These are phyloP conservation scores for Drosophila infuscata DNA, from an alignment of 2,888 invertebrate genomes.

Conservation along the genomic window DNA sequence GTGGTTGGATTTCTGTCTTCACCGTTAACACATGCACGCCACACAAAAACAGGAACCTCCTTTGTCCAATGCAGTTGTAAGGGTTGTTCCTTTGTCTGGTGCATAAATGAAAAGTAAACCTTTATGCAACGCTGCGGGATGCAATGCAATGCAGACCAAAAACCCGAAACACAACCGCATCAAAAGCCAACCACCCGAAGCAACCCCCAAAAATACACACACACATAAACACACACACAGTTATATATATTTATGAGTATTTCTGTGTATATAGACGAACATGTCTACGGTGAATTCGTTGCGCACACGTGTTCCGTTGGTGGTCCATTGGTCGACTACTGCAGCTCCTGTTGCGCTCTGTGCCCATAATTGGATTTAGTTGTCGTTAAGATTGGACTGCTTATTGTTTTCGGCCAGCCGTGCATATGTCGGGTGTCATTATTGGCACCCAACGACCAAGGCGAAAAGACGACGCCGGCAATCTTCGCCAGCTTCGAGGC, in stretches of 20 bases:
- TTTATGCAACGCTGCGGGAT: constrained; percentile 71
- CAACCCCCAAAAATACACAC: constrained; percentile 9
- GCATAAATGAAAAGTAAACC: constrained; percentile 73
- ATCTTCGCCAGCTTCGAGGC: constrained; percentile 39
- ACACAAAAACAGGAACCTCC: constrained; percentile 15
- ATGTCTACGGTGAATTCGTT: constrained; percentile 56
- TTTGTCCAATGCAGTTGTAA: constrained; percentile 62
- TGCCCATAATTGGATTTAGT: constrained; percentile 77
- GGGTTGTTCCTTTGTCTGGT: constrained; percentile 69
- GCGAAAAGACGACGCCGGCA: constrained; percentile 30
- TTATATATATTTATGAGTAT: background rate
- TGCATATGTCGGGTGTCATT: constrained; percentile 72
- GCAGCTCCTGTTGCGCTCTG: constrained; percentile 63
- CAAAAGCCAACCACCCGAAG: constrained; percentile 31
- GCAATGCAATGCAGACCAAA: constrained; percentile 56
- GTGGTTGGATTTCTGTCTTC: constrained; percentile 2
- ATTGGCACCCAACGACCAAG: constrained; percentile 45
- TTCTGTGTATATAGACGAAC: background rate
- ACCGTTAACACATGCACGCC: constrained; percentile 10
- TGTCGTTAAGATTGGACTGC: constrained; percentile 73
- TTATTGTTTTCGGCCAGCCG: constrained; percentile 59
- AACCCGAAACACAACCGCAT: constrained; percentile 39
- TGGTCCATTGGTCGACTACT: constrained; percentile 8
- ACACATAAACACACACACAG: constrained; percentile 1
- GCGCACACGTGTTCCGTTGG: constrained; percentile 66